These are phyloP conservation scores for Tympanoctomys barrerae DNA, from an alignment of 2,797 vertebrate genomes.

Conservation along the genomic window DNA sequence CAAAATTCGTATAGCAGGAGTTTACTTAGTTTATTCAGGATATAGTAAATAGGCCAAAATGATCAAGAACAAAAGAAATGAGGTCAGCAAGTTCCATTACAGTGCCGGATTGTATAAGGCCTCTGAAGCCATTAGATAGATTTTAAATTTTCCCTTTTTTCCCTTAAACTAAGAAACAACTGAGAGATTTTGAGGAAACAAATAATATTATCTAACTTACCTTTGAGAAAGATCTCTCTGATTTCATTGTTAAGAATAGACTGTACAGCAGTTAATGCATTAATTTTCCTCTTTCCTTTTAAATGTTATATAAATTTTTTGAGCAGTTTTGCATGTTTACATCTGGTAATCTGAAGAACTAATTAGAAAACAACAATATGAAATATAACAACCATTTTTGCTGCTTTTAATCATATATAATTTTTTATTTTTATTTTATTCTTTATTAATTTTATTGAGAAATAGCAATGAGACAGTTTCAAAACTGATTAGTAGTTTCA, in stretches of 20 bases:
- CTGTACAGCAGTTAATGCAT: not conserved
- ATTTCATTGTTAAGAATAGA: not conserved
- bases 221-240: conserved; percentile 29
- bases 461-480: too few species aligned
- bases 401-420: too few species aligned
- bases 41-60: not conserved
- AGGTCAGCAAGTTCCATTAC: not conserved
- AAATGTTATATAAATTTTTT: too few species aligned
- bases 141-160: not conserved
- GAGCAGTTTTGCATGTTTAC: too few species aligned
- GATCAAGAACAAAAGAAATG: conserved; percentile 18
- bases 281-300: too few species aligned
- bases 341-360: too few species aligned
- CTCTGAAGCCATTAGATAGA: not conserved
- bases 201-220: not conserved
- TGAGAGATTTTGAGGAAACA: not conserved
- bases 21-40: not conserved
- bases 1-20: not conserved
- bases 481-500: too few species aligned
- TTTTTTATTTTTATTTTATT: too few species aligned
- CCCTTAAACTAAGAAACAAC: not conserved
- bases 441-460: too few species aligned
- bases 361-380: too few species aligned
- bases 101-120: not conserved
- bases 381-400: too few species aligned